These are phyloP conservation scores for Myopa tessellatipennis DNA, from an alignment of 2,888 invertebrate genomes.

Conservation along the genomic window DNA sequence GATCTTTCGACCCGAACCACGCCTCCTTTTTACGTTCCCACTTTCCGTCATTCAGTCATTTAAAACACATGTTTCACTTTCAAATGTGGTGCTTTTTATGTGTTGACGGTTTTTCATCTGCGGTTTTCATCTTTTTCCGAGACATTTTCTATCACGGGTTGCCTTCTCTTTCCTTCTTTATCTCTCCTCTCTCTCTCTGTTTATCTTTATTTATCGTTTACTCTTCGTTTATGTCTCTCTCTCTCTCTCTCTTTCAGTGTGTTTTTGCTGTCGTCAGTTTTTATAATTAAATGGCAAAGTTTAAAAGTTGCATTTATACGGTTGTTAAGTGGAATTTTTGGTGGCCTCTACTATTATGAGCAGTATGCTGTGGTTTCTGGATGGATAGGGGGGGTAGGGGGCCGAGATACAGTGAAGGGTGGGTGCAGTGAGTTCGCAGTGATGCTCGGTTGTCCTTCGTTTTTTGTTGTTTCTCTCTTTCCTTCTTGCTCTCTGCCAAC, in stretches of 20 bases:
- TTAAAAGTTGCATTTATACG: slow-evolving; percentile 31
- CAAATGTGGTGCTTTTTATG: background rate
- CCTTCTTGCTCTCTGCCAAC: too few relatives aligned
- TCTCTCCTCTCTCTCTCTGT: background rate
- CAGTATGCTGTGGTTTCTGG: too few relatives aligned
- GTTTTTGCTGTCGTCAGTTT: background rate
- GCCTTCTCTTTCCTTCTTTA: background rate
- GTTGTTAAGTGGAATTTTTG: slow-evolving; percentile 20
- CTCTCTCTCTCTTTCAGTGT: background rate
- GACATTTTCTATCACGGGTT: background rate
- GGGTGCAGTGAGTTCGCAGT: too few relatives aligned
- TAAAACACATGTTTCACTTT: too few relatives aligned
- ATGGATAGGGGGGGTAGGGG: background rate
- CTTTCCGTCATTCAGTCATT: too few relatives aligned
- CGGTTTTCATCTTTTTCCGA: background rate
- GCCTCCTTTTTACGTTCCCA: too few relatives aligned
- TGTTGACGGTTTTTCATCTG: slow-evolving; percentile 20
- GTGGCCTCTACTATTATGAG: background rate
- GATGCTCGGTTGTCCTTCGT: too few relatives aligned
- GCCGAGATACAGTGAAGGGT: background rate
- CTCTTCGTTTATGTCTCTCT: background rate
- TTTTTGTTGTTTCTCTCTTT: too few relatives aligned
- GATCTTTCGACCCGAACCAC: background rate
- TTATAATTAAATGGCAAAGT: slow-evolving; percentile 28
- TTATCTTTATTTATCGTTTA: background rate